Evolutionary conservation across 2,113 vertebrate genomes (phyloP).

Genomic region (Indicator maculatus): DNA sequence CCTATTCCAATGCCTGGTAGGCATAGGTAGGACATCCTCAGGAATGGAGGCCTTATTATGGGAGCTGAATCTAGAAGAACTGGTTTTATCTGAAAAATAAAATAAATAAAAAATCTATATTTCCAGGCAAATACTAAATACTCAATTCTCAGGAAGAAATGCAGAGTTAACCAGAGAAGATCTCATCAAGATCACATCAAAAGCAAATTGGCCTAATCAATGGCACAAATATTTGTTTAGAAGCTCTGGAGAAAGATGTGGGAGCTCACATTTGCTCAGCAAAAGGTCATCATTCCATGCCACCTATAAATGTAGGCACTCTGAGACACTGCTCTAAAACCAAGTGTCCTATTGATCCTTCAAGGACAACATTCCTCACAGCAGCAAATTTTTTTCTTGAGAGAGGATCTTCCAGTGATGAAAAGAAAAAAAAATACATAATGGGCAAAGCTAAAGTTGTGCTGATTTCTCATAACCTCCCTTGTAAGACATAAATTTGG

Average conservation of each 20-base stretch:
- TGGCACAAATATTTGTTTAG: not conserved
- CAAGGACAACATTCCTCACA: not conserved
- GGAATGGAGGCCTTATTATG: not conserved
- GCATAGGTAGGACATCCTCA: not conserved
- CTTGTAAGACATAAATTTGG: not conserved
- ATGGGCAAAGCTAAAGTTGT: not conserved
- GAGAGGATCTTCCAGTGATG: not conserved
- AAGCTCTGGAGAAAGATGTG: not conserved
- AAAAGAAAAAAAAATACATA: not conserved
- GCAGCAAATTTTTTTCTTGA: not conserved
- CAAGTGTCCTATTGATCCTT: not conserved
- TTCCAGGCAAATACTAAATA: not conserved
- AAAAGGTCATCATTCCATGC: not conserved
- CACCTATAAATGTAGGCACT: not conserved
- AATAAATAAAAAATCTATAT: not conserved
- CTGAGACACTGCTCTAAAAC: not conserved
- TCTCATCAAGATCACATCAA: not conserved
- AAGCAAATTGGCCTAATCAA: not conserved
- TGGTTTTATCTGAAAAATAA: not conserved
- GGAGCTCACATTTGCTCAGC: not conserved
- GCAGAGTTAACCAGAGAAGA: not conserved
- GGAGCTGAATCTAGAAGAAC: not conserved
- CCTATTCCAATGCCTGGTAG: too few relatives aligned
- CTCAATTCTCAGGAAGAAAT: not conserved
- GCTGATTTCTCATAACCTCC: not conserved